Evolutionary conservation across 2,113 vertebrate genomes (phyloP), one percentile per base, ranked within the genome.

Genomic region (Pterocles burchelli): DNA sequence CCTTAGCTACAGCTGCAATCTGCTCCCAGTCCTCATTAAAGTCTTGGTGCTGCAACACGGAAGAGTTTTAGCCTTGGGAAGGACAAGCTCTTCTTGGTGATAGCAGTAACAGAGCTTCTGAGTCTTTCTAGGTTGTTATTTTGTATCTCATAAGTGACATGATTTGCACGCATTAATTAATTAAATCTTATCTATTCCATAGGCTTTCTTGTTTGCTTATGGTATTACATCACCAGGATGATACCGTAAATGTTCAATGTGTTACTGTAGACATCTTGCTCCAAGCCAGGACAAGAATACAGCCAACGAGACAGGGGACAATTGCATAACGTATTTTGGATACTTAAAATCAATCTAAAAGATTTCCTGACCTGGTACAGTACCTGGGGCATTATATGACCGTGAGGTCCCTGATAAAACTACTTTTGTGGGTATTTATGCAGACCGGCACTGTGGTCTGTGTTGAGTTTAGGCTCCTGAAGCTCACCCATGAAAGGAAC

Each of bases 31-130:
- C 33, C 73, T 86, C 84, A 8, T 55, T 75, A 75, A 58, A 85
- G 36, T 5, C 13, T 4, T 31, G 11, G 24, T 58, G 38, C n/a
- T 59, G 74, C 29, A 26, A 17, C n/a, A n/a, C 1, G 0, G 0
- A 6, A 9, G 34, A 70, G 18, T 9, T 74, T 43, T 2, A 58
- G 48, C 21, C 45, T 36, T 29, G 58, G 41, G 46, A 67, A 62
- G 54, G 11, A 34, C 7, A 29, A 17, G 14, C 2, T 62, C 2
- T 9, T 34, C 70, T 58, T 3, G 7, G 15, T 38, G 61, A 26
- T 0, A 15, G 48, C 57, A 76, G 21, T 1, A 6, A 31, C 8
- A 65, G 73, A 46, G 19, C 7, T 66, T 45, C 54, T 26, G 70
- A 21, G 33, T 11, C 24, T 52, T 41, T 18, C 36, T 15, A 15